Percentiles rank a stretch among this genome's conserved stretches.
These are phyloP conservation scores for Centrocercus urophasianus DNA, from an alignment of 2,113 vertebrate species.

Conservation along the genomic window DNA sequence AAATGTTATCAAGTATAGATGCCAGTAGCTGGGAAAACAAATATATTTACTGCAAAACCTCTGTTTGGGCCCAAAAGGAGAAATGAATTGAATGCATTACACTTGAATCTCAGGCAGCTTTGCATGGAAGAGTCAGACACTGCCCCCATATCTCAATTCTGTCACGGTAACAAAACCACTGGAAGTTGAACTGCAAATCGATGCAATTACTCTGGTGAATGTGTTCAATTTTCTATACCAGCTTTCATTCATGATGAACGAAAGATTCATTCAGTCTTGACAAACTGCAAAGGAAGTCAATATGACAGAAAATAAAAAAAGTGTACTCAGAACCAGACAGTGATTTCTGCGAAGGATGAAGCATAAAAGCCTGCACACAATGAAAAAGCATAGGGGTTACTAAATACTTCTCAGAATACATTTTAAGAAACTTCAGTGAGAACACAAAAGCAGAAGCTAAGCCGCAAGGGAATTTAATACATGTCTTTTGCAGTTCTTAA, in stretches of 20 bases:
- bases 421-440: slow-evolving; percentile 23
- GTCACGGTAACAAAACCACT: slow-evolving; percentile 11
- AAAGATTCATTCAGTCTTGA: slow-evolving; percentile 34
- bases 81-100: not conserved
- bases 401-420: slow-evolving; percentile 37
- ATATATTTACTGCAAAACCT: not conserved
- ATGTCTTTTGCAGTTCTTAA: slow-evolving; percentile 1
- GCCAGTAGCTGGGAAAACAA: not conserved
- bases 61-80: not conserved
- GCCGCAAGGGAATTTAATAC: not conserved
- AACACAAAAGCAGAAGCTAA: slow-evolving; percentile 30
- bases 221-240: slow-evolving; percentile 36
- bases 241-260: slow-evolving; percentile 36
- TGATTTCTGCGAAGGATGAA: slow-evolving; percentile 28
- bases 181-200: slow-evolving; percentile 50
- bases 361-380: not conserved
- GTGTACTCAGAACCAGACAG: slow-evolving; percentile 19
- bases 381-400: slow-evolving; percentile 14
- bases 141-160: slow-evolving; percentile 13
- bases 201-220: slow-evolving; percentile 41
- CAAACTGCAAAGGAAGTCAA: slow-evolving; percentile 16
- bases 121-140: not conserved
- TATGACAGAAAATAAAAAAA: slow-evolving; percentile 30
- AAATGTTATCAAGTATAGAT: not conserved
- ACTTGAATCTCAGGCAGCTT: not conserved